These are phyloP conservation scores for Meandrina meandrites DNA, from an alignment of 92 coral and sea anemone species.

Conservation along the genomic window DNA sequence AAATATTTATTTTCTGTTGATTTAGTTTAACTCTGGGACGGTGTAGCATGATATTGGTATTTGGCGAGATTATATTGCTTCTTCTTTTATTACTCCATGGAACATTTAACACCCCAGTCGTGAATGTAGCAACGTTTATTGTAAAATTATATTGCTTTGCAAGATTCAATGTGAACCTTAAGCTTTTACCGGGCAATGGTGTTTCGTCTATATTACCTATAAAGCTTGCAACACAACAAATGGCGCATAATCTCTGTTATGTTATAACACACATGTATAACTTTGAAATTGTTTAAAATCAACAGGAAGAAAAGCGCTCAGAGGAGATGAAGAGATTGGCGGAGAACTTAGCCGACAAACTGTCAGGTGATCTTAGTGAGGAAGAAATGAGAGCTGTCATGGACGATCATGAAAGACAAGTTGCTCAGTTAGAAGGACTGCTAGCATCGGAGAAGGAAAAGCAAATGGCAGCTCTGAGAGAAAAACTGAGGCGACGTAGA, in stretches of 20 bases:
- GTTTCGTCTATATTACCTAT: background rate
- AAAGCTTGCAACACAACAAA: background rate
- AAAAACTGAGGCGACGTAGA: conserved; percentile 80
- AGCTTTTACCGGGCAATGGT: too few relatives aligned
- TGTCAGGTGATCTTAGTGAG: conserved; percentile 80
- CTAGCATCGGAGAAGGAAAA: conserved; percentile 84
- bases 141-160: too few relatives aligned
- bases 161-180: too few relatives aligned
- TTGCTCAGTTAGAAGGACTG: conserved; percentile 74
- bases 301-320: conserved; percentile 81
- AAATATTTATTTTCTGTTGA: background rate
- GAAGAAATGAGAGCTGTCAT: conserved; percentile 91
- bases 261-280: background rate
- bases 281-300: background rate
- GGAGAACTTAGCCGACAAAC: conserved; percentile 82
- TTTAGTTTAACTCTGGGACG: background rate
- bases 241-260: background rate
- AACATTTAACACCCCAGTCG: background rate
- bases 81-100: background rate
- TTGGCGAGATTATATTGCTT: background rate
- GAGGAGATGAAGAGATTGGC: conserved; percentile 72
- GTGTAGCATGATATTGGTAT: background rate
- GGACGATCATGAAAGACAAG: conserved; percentile 87
- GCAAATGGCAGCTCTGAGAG: conserved; percentile 83
- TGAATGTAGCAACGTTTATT: background rate